Evolutionary conservation across 2,888 invertebrate genomes (phyloP).

Genomic region (Hypercompe scribonia): DNA sequence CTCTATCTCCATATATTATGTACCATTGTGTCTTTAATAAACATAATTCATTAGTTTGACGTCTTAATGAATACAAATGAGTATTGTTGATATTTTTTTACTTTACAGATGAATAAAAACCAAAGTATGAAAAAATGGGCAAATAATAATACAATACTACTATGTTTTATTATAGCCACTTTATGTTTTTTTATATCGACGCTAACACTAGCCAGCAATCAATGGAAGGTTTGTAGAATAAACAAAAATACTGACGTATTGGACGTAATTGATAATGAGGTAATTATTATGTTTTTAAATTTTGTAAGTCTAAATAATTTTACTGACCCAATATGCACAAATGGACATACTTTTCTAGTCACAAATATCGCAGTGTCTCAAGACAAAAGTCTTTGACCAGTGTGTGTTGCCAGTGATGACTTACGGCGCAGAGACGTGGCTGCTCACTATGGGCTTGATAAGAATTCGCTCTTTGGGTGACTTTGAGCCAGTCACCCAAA

Average conservation of each 20-base stretch:
- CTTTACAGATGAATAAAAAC: slow-evolving; percentile 40
- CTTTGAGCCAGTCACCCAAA: no score
- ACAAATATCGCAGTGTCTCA: no score
- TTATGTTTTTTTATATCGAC: slow-evolving; percentile 84
- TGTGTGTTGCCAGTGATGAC: no score
- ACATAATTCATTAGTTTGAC: not conserved
- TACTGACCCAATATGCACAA: not conserved
- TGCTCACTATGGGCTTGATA: no score
- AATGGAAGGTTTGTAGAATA: not conserved
- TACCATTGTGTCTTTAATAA: not conserved
- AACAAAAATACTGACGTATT: not conserved
- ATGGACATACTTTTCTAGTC: no score
- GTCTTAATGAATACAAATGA: not conserved
- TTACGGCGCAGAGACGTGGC: no score
- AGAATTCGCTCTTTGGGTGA: no score
- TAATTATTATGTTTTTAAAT: not conserved
- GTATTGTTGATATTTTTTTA: slow-evolving; percentile 18
- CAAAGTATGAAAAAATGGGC: slow-evolving; percentile 49
- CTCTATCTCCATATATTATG: not conserved
- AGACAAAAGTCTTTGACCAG: no score
- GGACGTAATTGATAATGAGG: not conserved
- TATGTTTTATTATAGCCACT: slow-evolving; percentile 66
- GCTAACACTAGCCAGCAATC: slow-evolving; percentile 74
- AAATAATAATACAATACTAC: slow-evolving; percentile 65
- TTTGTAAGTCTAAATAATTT: not conserved